Evolutionary conservation across 2,113 vertebrate genomes (phyloP), one percentile per base, ranked within the genome.

Genomic region (Sapayoa aenigma): DNA sequence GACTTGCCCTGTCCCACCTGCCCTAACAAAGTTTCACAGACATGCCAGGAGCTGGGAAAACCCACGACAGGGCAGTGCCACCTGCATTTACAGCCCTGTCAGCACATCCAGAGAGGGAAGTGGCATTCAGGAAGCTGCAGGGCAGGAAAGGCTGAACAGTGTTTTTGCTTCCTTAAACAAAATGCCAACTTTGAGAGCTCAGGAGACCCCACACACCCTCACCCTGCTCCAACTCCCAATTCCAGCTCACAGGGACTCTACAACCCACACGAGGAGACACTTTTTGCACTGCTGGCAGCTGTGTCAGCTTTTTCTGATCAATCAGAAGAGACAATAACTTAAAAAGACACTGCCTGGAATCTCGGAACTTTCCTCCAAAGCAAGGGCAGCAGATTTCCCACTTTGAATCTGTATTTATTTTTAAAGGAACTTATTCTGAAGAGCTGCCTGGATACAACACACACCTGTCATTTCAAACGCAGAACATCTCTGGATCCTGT

Each of bases 201-300:
- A 52, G 33, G 42, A 79, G 60, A 22, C 5, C 9, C 19, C 3
- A 4, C 1, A 14, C 3, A 66, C 53, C 55, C 39, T 90, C 19
- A 3, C 12, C 44, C 27, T 47, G 53, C 71, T 56, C 62, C 41
- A 52, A 8, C 0, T 7, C 33, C 39, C 16, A 79, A 10, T 68
- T 60, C 44, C 62, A 47, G 60, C 11, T 25, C 5, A 7, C 17
- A 10, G 14, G 7, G 14, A 49, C 50, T 90, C 62, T 14, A 28
- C 11, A 11, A 12, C 6, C 12, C 6, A 7, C 35, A 12, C 12
- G 37, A 42, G 7, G 2, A 41, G 3, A 55, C 8, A 7, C 15
- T 60, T 69, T 33, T 49, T 49, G 60, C 47, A 25, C 27, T 3
- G 2, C 0, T 73, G 14, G 35, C 18, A 76, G 27, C 12, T 0